Evolutionary conservation across 2,113 vertebrate species (phyloP).

Genomic region (Glaucomys volans): DNA sequence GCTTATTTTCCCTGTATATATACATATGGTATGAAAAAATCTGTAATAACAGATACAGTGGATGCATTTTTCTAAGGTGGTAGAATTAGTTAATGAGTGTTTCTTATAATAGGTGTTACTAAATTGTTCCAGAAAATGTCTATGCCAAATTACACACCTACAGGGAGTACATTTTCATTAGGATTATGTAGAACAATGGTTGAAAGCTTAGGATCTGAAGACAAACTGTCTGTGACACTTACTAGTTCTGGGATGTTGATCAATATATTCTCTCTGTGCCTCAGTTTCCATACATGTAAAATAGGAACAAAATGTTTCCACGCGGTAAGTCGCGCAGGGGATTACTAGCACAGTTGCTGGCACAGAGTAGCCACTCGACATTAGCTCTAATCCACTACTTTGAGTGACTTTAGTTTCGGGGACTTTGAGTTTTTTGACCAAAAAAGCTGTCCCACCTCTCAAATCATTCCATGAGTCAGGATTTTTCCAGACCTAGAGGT

Average conservation of each 20-base stretch:
- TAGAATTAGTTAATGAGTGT: neutral
- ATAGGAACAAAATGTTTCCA: neutral
- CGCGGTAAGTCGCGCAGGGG: neutral
- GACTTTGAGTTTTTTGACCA: neutral
- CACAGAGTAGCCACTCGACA: neutral
- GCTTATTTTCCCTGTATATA: no score
- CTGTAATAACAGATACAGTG: no score
- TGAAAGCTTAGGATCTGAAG: neutral
- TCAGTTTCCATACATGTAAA: neutral
- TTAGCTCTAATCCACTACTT: neutral
- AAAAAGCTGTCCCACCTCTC: neutral
- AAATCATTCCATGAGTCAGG: conserved; percentile 37
- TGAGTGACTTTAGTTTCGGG: neutral
- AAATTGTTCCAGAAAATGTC: neutral
- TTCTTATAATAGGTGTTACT: neutral
- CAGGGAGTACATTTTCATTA: neutral
- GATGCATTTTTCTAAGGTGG: neutral
- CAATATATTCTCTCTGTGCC: neutral
- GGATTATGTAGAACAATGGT: neutral
- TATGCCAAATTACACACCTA: neutral
- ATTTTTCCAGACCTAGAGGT: conserved; percentile 73
- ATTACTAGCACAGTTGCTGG: neutral
- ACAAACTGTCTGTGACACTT: neutral
- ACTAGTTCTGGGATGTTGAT: neutral
- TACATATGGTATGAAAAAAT: no score